Evolutionary conservation across 2,113 vertebrate species (phyloP).

Genomic region (Thermophis baileyi): DNA sequence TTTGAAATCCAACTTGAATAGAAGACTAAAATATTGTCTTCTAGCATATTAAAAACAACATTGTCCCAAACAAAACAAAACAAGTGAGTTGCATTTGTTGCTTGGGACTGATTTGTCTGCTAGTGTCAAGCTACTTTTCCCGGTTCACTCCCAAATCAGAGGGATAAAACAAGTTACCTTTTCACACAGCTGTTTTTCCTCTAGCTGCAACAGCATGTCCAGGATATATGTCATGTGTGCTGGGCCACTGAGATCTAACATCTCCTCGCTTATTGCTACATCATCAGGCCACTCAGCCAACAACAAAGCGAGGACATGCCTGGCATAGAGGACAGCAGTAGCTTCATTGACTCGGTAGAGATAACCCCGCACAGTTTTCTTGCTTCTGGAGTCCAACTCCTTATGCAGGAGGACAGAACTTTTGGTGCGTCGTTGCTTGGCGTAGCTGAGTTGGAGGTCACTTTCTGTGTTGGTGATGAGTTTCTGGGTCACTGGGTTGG

Average conservation of each 20-base stretch:
- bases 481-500: constrained; percentile 88
- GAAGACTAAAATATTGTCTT: neutral
- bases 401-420: constrained; percentile 92
- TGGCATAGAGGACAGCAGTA: constrained; percentile 89
- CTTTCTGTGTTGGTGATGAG: constrained; percentile 93
- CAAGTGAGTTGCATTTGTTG: neutral
- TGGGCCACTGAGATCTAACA: constrained; percentile 87
- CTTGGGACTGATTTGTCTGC: neutral
- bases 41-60: neutral
- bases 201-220: constrained; percentile 98
- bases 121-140: neutral
- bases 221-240: constrained; percentile 97
- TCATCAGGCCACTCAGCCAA: constrained; percentile 87
- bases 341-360: constrained; percentile 93
- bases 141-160: neutral
- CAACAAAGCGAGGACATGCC: constrained; percentile 87
- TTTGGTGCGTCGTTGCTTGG: constrained; percentile 92
- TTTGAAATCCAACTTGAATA: neutral
- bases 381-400: constrained; percentile 89
- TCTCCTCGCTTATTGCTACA: constrained; percentile 82
- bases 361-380: constrained; percentile 86
- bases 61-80: neutral
- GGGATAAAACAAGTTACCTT: constrained; percentile 72
- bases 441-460: constrained; percentile 91
- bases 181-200: constrained; percentile 92